Conservation (phyloP, 1,140 invertebrate species). For the Hyles euphorbiae region DNA sequence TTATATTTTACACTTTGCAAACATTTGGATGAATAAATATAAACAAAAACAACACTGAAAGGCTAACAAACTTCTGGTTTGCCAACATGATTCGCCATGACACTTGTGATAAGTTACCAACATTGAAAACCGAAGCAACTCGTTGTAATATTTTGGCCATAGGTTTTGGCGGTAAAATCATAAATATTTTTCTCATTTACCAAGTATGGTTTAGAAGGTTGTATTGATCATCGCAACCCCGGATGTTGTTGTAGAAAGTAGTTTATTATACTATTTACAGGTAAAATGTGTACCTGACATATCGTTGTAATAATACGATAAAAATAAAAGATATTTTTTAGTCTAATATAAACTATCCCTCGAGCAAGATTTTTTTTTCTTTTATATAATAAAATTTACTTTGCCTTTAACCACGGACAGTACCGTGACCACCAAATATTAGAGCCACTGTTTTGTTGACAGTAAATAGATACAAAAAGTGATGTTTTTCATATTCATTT, state of each 20-base stretch:
- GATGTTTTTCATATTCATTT: too few species aligned
- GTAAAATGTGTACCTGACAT: too few species aligned
- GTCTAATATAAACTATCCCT: too few species aligned
- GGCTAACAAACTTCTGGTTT: slow-evolving; percentile 32
- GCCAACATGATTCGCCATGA: slow-evolving; percentile 40
- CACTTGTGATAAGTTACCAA: slow-evolving; percentile 36
- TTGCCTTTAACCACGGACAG: neutral
- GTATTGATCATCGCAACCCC: neutral
- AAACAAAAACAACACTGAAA: slow-evolving; percentile 19
- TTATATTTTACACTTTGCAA: slow-evolving; percentile 17
- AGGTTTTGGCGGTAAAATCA: slow-evolving; percentile 27
- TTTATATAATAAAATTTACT: too few species aligned
- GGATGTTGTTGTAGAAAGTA: neutral
- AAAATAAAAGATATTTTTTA: too few species aligned
- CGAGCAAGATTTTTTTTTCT: too few species aligned
- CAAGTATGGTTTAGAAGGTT: neutral
- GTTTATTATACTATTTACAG: too few species aligned
- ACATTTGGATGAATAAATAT: slow-evolving; percentile 6
- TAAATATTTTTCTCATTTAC: neutral
- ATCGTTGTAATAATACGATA: too few species aligned
- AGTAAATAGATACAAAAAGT: too few species aligned
- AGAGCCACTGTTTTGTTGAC: too few species aligned
- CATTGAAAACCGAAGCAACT: slow-evolving; percentile 20
- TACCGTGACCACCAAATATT: neutral
- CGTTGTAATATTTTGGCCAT: too few species aligned